Evolutionary conservation across 2,888 invertebrate species (phyloP).

Genomic region (Eulithis testata): DNA sequence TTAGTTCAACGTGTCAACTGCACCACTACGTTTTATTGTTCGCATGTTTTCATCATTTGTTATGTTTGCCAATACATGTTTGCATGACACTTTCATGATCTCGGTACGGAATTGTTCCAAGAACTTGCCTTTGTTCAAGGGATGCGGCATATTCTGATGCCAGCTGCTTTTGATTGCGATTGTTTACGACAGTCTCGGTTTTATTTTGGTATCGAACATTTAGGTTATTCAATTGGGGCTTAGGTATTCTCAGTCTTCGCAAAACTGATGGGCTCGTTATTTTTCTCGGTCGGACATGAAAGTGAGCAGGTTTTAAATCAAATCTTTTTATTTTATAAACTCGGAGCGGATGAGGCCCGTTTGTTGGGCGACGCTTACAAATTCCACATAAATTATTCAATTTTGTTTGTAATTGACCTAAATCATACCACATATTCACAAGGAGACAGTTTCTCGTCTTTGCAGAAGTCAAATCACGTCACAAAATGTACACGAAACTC

Average conservation of each 20-base stretch:
- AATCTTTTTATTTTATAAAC: conserved; percentile 4
- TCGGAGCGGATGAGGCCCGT: not conserved
- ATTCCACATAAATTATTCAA: conserved; percentile 7
- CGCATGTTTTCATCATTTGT: conserved; percentile 11
- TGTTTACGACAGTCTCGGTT: conserved; percentile 29
- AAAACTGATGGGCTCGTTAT: conserved; percentile 26
- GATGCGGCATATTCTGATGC: conserved; percentile 18
- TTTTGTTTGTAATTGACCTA: conserved; percentile 16
- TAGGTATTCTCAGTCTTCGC: conserved; percentile 3
- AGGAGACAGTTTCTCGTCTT: not conserved
- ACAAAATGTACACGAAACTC: too few species aligned
- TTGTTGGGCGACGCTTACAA: conserved; percentile 13
- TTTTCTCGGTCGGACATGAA: conserved; percentile 23
- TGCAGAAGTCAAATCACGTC: too few species aligned
- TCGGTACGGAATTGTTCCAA: conserved; percentile 19
- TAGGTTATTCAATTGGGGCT: conserved; percentile 26
- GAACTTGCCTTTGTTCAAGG: conserved; percentile 22
- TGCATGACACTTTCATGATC: conserved; percentile 12
- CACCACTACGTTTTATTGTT: conserved; percentile 25
- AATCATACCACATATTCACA: not conserved
- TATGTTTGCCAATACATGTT: conserved; percentile 20
- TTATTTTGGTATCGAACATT: conserved; percentile 31
- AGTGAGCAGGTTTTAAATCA: conserved; percentile 20
- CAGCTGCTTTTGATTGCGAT: conserved; percentile 15
- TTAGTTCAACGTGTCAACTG: conserved; percentile 24